Conservation (phyloP, 2,797 vertebrate species). For the Gambelia wislizenii region DNA sequence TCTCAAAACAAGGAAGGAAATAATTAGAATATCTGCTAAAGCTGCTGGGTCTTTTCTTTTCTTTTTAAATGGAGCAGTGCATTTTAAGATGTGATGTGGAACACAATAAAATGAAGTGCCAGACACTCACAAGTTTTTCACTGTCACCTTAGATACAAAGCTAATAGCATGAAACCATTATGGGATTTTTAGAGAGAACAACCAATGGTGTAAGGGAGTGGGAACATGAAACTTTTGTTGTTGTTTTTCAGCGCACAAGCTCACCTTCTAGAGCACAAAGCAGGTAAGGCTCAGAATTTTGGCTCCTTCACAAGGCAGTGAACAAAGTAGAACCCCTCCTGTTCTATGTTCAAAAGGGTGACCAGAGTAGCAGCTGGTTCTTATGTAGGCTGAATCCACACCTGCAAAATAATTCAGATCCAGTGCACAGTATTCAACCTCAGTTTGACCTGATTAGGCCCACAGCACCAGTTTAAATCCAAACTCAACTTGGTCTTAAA, state of each 20-base stretch:
- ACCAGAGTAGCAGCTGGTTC: background rate
- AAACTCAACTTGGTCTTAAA: too few species aligned
- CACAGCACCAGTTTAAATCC: too few species aligned
- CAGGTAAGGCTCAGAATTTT: background rate
- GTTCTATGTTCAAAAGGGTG: background rate
- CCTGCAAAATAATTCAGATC: too few species aligned
- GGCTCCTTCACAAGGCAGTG: background rate
- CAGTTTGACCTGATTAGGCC: too few species aligned
- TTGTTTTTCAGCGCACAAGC: background rate
- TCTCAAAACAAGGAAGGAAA: background rate
- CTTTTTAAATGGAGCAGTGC: background rate
- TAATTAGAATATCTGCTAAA: conserved; percentile 23
- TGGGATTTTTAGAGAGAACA: background rate
- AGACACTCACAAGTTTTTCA: background rate
- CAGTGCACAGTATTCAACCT: too few species aligned
- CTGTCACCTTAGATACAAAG: background rate
- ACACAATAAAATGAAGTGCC: background rate
- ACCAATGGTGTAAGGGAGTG: background rate
- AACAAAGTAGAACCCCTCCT: background rate
- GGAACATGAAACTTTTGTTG: background rate
- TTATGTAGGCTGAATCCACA: too few species aligned
- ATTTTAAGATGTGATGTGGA: background rate
- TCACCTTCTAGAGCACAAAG: too few species aligned
- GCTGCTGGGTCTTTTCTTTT: background rate
- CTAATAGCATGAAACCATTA: background rate